Evolutionary conservation across 2,888 invertebrate genomes (phyloP).

Genomic region (Tiphia femorata): DNA sequence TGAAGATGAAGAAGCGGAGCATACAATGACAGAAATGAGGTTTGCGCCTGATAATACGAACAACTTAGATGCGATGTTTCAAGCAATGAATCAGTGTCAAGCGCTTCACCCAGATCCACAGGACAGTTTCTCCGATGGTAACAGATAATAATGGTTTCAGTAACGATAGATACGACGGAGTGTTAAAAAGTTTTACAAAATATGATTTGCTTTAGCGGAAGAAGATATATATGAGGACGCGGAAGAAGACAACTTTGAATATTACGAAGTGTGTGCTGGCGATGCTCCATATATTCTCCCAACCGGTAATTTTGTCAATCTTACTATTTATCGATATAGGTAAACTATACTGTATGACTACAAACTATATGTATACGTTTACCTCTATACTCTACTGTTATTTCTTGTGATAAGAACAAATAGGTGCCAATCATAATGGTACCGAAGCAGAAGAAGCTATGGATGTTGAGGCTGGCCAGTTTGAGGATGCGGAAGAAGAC

Average conservation of each 20-base stretch:
- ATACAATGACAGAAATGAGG: constrained; percentile 78
- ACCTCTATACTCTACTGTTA: constrained; percentile 26
- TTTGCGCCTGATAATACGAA: constrained; percentile 78
- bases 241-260: constrained; percentile 68
- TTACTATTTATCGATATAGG: neutral
- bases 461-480: constrained; percentile 71
- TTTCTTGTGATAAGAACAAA: constrained; percentile 65
- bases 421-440: constrained; percentile 66
- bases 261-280: constrained; percentile 69
- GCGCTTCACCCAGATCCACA: constrained; percentile 84
- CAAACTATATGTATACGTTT: neutral
- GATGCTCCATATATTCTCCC: constrained; percentile 64
- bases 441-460: constrained; percentile 68
- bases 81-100: constrained; percentile 83
- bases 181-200: neutral
- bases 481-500: constrained; percentile 74
- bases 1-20: constrained; percentile 71
- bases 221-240: constrained; percentile 71
- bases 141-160: neutral
- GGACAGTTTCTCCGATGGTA: constrained; percentile 72
- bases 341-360: neutral
- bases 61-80: constrained; percentile 78
- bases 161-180: too few relatives aligned
- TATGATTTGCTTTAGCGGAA: constrained; percentile 57
- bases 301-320: constrained; percentile 49